phyloP scores from a whole-genome alignment of 2,888 invertebrate genomes.

The Rosalia funebris region DNA sequence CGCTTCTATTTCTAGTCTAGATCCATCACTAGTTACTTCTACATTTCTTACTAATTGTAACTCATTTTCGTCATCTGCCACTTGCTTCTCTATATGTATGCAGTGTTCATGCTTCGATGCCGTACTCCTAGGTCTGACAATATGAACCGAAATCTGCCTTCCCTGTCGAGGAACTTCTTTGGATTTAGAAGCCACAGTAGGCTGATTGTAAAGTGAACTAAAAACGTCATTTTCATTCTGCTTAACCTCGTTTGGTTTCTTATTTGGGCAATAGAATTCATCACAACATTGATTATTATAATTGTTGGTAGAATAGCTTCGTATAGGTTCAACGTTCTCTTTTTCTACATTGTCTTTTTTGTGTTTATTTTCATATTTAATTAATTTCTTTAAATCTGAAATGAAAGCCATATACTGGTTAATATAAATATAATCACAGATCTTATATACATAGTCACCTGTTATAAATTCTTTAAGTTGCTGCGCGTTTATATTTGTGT shows the following conservation, averaged over 20 bases:
- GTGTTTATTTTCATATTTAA: constrained; percentile 68
- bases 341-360: constrained; percentile 46
- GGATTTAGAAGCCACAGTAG: constrained; percentile 62
- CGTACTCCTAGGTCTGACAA: constrained; percentile 40
- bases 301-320: constrained; percentile 33
- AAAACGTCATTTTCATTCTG: constrained; percentile 47
- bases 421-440: neutral
- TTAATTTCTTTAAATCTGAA: constrained; percentile 74
- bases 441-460: constrained; percentile 66
- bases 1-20: constrained; percentile 4
- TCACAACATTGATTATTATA: constrained; percentile 26
- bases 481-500: constrained; percentile 77
- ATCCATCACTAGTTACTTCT: constrained; percentile 6
- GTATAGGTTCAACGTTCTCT: neutral
- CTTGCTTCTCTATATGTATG: constrained; percentile 30
- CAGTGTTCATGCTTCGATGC: constrained; percentile 40
- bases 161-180: constrained; percentile 52
- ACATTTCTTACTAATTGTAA: neutral
- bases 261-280: constrained; percentile 10
- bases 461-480: constrained; percentile 82
- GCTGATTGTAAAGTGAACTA: constrained; percentile 58
- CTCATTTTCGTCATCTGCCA: neutral
- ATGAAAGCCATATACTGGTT: constrained; percentile 40
- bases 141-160: constrained; percentile 53
- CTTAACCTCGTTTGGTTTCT: constrained; percentile 2